phyloP scores from a whole-genome alignment of 2,797 vertebrate genomes.

The Helostoma temminkii region DNA sequence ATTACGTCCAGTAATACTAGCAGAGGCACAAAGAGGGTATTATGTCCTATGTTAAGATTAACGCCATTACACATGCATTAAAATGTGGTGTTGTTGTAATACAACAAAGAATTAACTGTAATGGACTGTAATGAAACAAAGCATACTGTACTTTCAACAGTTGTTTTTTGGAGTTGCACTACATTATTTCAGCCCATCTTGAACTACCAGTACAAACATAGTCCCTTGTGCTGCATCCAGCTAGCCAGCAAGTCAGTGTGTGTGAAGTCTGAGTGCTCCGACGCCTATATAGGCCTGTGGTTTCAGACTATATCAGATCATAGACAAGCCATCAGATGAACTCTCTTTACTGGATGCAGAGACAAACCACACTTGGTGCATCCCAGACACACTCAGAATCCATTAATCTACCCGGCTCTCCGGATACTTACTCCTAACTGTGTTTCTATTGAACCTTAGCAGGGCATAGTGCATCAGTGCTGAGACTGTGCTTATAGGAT shows the following conservation, averaged over 20 bases:
- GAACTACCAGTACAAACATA: constrained; percentile 42
- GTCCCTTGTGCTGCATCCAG: constrained; percentile 36
- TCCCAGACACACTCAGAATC: constrained; percentile 65
- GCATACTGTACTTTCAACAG: constrained; percentile 15
- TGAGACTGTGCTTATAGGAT: constrained; percentile 47
- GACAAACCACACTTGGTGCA: constrained; percentile 46
- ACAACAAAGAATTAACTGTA: no score
- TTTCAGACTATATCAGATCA: constrained; percentile 68
- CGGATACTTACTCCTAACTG: constrained; percentile 58
- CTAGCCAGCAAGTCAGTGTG: constrained; percentile 30
- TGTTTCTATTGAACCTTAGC: constrained; percentile 75
- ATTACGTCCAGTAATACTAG: constrained; percentile 21
- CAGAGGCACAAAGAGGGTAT: constrained; percentile 33
- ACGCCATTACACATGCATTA: constrained; percentile 21
- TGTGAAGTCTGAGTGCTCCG: constrained; percentile 65
- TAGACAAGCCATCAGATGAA: constrained; percentile 72
- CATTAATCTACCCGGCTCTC: constrained; percentile 65
- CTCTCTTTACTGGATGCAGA: constrained; percentile 62
- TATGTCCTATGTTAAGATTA: constrained; percentile 36
- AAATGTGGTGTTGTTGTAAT: constrained; percentile 14
- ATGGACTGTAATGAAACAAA: constrained; percentile 34
- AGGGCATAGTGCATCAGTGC: constrained; percentile 29
- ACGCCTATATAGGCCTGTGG: constrained; percentile 49
- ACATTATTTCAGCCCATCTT: constrained; percentile 58
- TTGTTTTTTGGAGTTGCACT: constrained; percentile 41